Evolutionary conservation across 1,140 invertebrate species (phyloP).

Genomic region (Drosophila obscura): DNA sequence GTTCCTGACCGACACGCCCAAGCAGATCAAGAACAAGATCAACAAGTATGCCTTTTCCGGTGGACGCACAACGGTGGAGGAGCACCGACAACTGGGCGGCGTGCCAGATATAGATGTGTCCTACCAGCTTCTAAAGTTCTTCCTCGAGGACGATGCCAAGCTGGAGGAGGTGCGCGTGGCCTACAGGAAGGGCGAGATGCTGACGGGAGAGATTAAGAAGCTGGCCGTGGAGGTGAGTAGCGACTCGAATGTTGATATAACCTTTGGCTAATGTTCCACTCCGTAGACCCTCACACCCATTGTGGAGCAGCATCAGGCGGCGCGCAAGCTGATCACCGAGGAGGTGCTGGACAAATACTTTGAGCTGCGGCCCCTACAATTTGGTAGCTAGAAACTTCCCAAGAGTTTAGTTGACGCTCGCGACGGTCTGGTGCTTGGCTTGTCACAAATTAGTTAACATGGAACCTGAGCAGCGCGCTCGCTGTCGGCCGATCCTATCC

Average conservation of each 20-base stretch:
- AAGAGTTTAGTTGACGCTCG: slow-evolving; percentile 6
- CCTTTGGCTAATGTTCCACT: not conserved
- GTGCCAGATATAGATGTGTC: slow-evolving; percentile 98
- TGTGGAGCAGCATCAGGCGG: slow-evolving; percentile 92
- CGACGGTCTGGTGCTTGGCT: slow-evolving; percentile 2
- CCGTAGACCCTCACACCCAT: slow-evolving; percentile 86
- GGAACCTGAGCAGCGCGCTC: slow-evolving; percentile 16
- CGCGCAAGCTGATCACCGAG: slow-evolving; percentile 92
- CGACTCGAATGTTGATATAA: not conserved
- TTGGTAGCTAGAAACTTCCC: slow-evolving; percentile 50
- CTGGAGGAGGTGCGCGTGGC: slow-evolving; percentile 92
- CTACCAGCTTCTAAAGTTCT: slow-evolving; percentile 98
- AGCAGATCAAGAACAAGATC: slow-evolving; percentile 99
- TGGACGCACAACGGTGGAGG: slow-evolving; percentile 95
- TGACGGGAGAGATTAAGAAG: slow-evolving; percentile 98
- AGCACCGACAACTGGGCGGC: slow-evolving; percentile 95
- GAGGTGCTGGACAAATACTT: slow-evolving; percentile 94
- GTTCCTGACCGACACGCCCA: slow-evolving; percentile 96
- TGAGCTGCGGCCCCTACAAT: slow-evolving; percentile 91
- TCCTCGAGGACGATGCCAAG: slow-evolving; percentile 96
- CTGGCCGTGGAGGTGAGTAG: slow-evolving; percentile 89
- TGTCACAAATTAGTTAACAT: slow-evolving; percentile 15
- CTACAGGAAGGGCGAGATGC: slow-evolving; percentile 94
- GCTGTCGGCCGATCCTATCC: slow-evolving; percentile 7
- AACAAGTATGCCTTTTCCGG: slow-evolving; percentile 99